A percentile compares a stretch with the other conserved stretches of the same genome.
Evolutionary conservation across 2,113 vertebrate species (phyloP).

Genomic region (Steatornis caripensis): DNA sequence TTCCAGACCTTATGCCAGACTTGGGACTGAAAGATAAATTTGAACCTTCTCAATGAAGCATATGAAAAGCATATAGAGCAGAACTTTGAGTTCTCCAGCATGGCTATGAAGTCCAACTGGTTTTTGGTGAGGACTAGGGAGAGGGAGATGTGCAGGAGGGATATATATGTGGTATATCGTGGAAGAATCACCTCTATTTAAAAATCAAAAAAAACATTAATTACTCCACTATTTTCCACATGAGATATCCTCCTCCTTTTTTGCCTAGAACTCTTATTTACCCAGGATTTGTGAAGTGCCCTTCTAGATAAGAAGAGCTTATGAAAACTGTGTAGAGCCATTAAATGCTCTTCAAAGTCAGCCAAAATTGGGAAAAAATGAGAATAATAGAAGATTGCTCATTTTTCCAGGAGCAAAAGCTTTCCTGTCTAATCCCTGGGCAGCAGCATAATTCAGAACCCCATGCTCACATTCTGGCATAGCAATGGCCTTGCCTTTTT

Average conservation of each 20-base stretch:
- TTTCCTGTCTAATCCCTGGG: background rate
- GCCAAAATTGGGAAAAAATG: background rate
- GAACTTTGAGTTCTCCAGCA: background rate
- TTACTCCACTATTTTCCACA: background rate
- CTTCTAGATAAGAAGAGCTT: background rate
- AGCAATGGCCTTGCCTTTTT: background rate
- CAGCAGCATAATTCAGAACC: background rate
- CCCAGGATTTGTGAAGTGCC: background rate
- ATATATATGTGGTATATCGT: background rate
- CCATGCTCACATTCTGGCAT: background rate
- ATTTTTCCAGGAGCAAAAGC: background rate
- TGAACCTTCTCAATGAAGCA: background rate
- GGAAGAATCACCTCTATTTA: background rate
- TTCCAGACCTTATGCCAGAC: constrained; percentile 73
- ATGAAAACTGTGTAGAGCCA: background rate
- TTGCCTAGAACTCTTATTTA: background rate
- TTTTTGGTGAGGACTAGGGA: background rate
- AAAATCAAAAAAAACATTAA: background rate
- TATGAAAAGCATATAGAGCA: background rate
- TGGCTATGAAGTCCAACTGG: background rate
- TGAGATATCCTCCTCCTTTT: background rate
- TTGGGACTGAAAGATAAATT: constrained; percentile 68
- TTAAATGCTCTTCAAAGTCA: background rate
- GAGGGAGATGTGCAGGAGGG: background rate
- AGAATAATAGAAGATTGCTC: background rate